Evolutionary conservation across 1,140 invertebrate species (phyloP).

Genomic region (Listronotus oregonensis): DNA sequence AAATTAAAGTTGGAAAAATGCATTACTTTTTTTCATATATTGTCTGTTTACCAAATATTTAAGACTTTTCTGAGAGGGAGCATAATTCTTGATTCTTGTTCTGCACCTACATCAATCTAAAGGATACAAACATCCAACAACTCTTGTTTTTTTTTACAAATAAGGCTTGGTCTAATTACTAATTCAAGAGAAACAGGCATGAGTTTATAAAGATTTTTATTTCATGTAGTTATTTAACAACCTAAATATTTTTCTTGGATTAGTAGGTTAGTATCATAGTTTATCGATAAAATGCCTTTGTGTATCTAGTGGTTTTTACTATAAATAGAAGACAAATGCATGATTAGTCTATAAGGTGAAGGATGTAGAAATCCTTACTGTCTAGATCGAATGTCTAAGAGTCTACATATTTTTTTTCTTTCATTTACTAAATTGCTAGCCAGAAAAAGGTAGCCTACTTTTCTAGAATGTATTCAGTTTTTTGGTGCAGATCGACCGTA

Average conservation of each 20-base stretch:
- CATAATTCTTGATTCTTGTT: too few species aligned
- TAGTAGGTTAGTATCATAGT: conserved; percentile 29
- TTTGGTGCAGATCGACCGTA: too few species aligned
- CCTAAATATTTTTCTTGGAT: conserved; percentile 15
- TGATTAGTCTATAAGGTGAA: conserved; percentile 11
- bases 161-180: too few species aligned
- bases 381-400: conserved; percentile 22
- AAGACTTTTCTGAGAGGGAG: too few species aligned
- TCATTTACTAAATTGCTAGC: conserved; percentile 23
- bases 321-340: conserved; percentile 19
- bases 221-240: not conserved
- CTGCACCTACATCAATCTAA: too few species aligned
- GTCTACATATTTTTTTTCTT: conserved; percentile 17
- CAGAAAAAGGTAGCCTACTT: conserved; percentile 24
- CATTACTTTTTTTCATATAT: too few species aligned
- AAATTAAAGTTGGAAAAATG: too few species aligned
- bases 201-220: too few species aligned
- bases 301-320: conserved; percentile 28
- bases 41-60: too few species aligned
- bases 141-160: too few species aligned
- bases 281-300: conserved; percentile 21
- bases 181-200: too few species aligned
- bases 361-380: conserved; percentile 24
- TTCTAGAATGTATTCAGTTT: conserved; percentile 1
- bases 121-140: too few species aligned